These are phyloP conservation scores for Petrocephalus sullivani DNA, from an alignment of 2,797 vertebrate species.

Conservation along the genomic window DNA sequence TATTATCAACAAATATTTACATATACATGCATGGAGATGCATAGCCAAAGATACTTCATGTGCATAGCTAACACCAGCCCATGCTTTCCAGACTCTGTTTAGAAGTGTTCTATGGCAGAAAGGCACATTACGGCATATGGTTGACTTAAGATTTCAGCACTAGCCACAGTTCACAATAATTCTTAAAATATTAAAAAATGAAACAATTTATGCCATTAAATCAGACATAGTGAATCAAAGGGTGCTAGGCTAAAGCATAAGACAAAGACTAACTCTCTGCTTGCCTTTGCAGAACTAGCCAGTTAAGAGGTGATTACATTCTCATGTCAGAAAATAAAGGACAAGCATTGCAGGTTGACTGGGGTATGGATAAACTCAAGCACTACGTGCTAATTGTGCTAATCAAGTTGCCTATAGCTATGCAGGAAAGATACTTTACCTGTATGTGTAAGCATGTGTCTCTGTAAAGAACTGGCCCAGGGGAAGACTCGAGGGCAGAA, in stretches of 20 bases:
- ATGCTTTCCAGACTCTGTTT: neutral
- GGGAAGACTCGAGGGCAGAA: conserved; percentile 88
- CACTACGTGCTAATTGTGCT: neutral
- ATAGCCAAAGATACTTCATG: too few species aligned
- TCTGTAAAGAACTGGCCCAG: conserved; percentile 89
- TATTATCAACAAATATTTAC: too few species aligned
- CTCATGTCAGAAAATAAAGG: too few species aligned
- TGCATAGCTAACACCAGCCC: too few species aligned
- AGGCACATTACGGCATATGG: neutral
- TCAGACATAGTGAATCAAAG: neutral
- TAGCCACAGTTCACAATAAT: neutral
- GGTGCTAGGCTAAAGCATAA: neutral
- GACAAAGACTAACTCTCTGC: neutral
- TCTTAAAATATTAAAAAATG: neutral
- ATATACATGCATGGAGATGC: too few species aligned
- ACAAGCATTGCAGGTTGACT: neutral
- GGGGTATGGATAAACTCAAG: neutral
- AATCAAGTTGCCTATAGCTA: neutral
- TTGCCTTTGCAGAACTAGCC: neutral
- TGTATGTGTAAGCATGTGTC: conserved; percentile 31
- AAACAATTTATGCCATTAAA: neutral
- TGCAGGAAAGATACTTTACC: neutral
- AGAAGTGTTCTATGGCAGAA: neutral
- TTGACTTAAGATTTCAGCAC: neutral
- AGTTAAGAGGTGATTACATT: neutral